Percentiles rank a stretch among this genome's conserved stretches.
Evolutionary conservation across 2,797 vertebrate species (phyloP).

Genomic region (Amblyraja radiata): DNA sequence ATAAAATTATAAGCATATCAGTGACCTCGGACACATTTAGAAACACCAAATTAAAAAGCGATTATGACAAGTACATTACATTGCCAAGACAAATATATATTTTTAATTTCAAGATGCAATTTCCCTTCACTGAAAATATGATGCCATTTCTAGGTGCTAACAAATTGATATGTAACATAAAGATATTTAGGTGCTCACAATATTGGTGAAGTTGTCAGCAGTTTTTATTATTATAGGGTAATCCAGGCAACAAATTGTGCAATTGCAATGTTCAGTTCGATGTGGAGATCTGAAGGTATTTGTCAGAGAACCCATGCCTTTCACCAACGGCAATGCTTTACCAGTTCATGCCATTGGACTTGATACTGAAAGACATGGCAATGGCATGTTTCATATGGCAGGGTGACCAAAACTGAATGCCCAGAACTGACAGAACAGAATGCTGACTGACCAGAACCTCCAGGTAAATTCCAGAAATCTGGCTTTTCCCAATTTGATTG

Average conservation of each 20-base stretch:
- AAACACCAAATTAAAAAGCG: not conserved
- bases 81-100: not conserved
- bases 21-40: not conserved
- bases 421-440: too few relatives aligned
- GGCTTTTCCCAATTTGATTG: too few relatives aligned
- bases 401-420: too few relatives aligned
- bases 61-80: not conserved
- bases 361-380: not conserved
- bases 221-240: not conserved
- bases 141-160: not conserved
- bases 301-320: not conserved
- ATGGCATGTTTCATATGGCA: not conserved
- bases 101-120: not conserved
- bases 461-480: too few relatives aligned
- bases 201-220: not conserved
- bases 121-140: not conserved
- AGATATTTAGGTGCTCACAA: not conserved
- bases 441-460: too few relatives aligned
- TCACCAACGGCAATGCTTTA: not conserved
- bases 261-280: not conserved
- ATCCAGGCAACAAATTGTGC: not conserved
- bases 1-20: not conserved
- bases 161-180: not conserved
- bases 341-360: not conserved
- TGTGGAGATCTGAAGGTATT: not conserved